These are phyloP conservation scores for Galaxias olidus DNA, from an alignment of 2,797 vertebrate genomes.

Conservation along the genomic window DNA sequence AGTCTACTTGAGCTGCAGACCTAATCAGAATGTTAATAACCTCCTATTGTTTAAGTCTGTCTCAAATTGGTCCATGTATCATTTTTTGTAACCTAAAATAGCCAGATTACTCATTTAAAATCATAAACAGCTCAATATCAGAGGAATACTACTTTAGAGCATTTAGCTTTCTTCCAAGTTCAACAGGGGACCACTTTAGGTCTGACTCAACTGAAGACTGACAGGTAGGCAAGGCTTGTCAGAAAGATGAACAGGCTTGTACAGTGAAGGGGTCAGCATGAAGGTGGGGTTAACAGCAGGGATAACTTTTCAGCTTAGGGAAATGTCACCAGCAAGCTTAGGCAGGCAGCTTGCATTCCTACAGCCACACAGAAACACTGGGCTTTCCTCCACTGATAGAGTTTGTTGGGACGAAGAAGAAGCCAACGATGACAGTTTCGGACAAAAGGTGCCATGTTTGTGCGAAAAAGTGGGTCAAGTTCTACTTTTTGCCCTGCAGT, in stretches of 20 bases:
- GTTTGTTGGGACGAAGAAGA: conserved; percentile 44
- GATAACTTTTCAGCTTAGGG: conserved; percentile 13
- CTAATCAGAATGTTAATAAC: too few species aligned
- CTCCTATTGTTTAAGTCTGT: too few species aligned
- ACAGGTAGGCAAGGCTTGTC: neutral
- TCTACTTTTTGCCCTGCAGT: conserved; percentile 21
- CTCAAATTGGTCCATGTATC: too few species aligned
- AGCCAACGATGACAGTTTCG: conserved; percentile 55
- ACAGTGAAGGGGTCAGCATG: conserved; percentile 27
- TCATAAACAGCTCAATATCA: too few species aligned
- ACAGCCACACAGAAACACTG: conserved; percentile 46
- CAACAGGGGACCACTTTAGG: too few species aligned
- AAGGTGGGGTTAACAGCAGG: conserved; percentile 11
- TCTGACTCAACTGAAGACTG: neutral
- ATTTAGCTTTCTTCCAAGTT: too few species aligned
- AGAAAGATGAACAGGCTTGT: neutral
- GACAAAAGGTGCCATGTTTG: conserved; percentile 25
- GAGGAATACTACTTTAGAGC: too few species aligned
- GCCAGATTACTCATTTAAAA: too few species aligned
- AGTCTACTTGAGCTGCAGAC: too few species aligned
- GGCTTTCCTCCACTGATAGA: conserved; percentile 51
- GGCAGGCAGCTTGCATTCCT: conserved; percentile 59
- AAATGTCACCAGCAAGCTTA: conserved; percentile 47
- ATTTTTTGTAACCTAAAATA: too few species aligned
- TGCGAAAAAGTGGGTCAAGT: conserved; percentile 20